Evolutionary conservation across 2,113 vertebrate genomes (phyloP), one percentile per base, ranked within the genome.

Genomic region (Emydocephalus ijimae): DNA sequence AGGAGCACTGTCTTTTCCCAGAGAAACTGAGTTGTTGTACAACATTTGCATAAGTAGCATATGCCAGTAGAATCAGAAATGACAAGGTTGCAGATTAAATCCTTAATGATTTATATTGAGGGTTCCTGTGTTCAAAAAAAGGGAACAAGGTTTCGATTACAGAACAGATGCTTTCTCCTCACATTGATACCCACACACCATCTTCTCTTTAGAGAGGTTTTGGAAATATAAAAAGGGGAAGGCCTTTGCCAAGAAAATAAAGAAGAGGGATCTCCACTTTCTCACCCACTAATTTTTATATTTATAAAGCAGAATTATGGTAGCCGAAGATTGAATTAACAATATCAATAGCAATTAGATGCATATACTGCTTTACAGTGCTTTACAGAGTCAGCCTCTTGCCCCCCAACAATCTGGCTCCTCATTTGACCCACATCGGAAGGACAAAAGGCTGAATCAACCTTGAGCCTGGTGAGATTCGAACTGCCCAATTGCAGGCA

Each of bases 31-130:
- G 50, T 89, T 74, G 81, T 4, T 45, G 59, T 1, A 81, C 85
- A 92, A 91, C 10, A 91, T 90, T 87, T 88, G 43, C 87, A 89
- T 85, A 91, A 57, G 3, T 89, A 92, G 56, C 91, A 56, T 95
- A 87, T 89, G 11, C 52, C 88, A 89, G 87, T 50, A 89, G 90
- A 48, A 93, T 91, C 56, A 74, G 88, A 95, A 92, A 54, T 26
- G 93, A 81, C 43, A 93, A 64, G 55, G 10, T 24, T 93, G 64
- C 91, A 90, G 87, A 90, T 81, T 93, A 95, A 94, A 92, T 61
- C 54, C 39, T 89, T 93, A 87, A 89, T 85, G 54, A 52, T n/a
- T 94, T 94, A 57, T 54, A 93, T 81, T 0, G 24, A 92, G 26
- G 57, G 90, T 18, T n/a, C 5, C 45, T 87, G 89, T 57, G 81